A percentile compares a stretch with the other conserved stretches of the same genome.
These are phyloP conservation scores for Mythimna ferrago DNA, from an alignment of 2,888 invertebrate species.

Conservation along the genomic window DNA sequence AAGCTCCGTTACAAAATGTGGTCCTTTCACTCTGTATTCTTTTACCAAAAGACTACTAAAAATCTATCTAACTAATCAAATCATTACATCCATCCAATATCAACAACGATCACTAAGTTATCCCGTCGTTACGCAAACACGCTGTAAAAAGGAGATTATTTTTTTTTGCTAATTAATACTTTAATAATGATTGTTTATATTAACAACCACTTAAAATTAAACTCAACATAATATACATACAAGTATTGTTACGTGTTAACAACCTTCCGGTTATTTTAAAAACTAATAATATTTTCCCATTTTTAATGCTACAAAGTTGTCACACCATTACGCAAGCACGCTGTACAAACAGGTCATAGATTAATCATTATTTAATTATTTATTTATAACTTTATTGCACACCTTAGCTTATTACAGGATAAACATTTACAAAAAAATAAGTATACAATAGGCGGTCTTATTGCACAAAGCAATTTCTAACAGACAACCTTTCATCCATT, in stretches of 20 bases:
- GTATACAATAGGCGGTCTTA: too few species aligned
- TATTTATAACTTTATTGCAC: too few species aligned
- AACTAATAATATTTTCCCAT: too few species aligned
- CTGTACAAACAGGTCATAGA: constrained; percentile 63
- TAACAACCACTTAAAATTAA: neutral
- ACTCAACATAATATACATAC: neutral
- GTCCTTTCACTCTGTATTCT: neutral
- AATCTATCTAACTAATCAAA: neutral
- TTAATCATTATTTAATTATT: neutral
- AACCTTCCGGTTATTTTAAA: too few species aligned
- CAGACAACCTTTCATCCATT: too few species aligned
- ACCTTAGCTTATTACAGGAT: too few species aligned
- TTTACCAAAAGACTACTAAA: neutral
- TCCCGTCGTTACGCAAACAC: constrained; percentile 44
- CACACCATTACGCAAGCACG: constrained; percentile 58
- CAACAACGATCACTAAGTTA: neutral
- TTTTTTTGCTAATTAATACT: too few species aligned
- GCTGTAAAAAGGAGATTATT: constrained; percentile 65
- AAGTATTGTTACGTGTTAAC: too few species aligned
- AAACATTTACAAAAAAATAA: too few species aligned
- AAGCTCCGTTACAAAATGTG: neutral
- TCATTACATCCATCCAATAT: neutral
- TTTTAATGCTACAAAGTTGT: neutral
- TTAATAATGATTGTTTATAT: too few species aligned
- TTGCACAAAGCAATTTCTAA: too few species aligned